Evolutionary conservation across 2,797 vertebrate genomes (phyloP).

Genomic region (Melanogrammus aeglefinus): DNA sequence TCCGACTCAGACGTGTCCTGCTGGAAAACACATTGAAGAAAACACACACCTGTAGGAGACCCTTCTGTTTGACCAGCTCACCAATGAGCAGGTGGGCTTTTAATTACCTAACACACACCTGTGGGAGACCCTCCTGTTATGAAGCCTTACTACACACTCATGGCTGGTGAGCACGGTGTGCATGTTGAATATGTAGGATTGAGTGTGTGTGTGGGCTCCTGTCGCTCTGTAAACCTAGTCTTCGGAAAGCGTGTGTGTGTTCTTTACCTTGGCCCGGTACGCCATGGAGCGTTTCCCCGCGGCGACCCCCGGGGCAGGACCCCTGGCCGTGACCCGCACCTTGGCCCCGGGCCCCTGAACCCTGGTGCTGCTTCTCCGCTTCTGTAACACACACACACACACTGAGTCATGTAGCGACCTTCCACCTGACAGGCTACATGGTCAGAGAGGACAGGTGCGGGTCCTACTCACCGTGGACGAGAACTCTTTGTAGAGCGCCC

Average conservation of each 20-base stretch:
- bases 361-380: slow-evolving; percentile 73
- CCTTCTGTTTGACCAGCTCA: neutral
- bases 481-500: slow-evolving; percentile 75
- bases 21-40: slow-evolving; percentile 37
- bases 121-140: neutral
- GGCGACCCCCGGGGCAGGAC: slow-evolving; percentile 51
- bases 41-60: neutral
- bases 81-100: too few species aligned
- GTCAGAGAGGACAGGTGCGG: neutral
- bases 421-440: neutral
- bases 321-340: slow-evolving; percentile 65
- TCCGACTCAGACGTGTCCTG: slow-evolving; percentile 77
- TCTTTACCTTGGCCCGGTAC: slow-evolving; percentile 76
- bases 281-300: slow-evolving; percentile 76
- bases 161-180: neutral
- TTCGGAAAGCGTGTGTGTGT: neutral
- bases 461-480: slow-evolving; percentile 68
- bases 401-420: neutral
- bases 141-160: neutral
- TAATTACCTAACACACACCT: neutral
- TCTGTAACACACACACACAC: slow-evolving; percentile 49
- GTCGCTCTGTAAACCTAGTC: neutral
- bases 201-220: neutral
- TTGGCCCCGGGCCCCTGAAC: slow-evolving; percentile 64
- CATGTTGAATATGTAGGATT: too few species aligned